Base-by-base conservation (phyloP, 2,888 invertebrate species). In the Cephus runcator region DNA sequence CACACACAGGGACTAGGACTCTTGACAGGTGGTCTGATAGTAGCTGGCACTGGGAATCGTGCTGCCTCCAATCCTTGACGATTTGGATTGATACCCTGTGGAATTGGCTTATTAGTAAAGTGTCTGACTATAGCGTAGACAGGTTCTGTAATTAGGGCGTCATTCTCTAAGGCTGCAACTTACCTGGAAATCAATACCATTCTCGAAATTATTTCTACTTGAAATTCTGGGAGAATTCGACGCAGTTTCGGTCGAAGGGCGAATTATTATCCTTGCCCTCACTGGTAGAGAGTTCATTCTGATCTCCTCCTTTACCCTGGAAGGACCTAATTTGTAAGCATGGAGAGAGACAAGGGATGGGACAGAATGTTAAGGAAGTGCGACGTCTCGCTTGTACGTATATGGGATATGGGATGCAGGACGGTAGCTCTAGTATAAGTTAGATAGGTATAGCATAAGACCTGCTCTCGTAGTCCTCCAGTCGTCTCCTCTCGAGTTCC, bases 1-100 rank as follows among this genome's bases (percentile, higher is more conserved):
- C 95, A 95, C 0, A 95, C 94, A 86, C 97, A 97, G 1, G 93
- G 93, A 12, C 94, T 93, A 1, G 95, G 92, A 34, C 92, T 92
- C 76, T 90, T 86, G 68, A 9, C 91, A 85, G 82, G 91, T 87
- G 78, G 91, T 79, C n/a, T 90, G 83, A 1, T 93, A 92, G 89
- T 95, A 87, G 86, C 92, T 90, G 83, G 92, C 85, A 79, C 85
- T 4, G 89, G 90, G 79, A 91, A 91, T 69, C 79, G 78, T n/a
- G 81, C 12, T 0, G 80, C 88, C 75, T 34, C 34, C 12, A 81
- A 56, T 4, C 91, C 91, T 4, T 78, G 79, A 11, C 85, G 83
- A 73, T 81, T 31, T 4, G 90, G 90, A 81, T 81, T 86, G n/a
- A 88, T 77, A 33, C 84, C 87, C 91, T 90, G 85, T 9, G 82